Conservation (phyloP, 1,140 invertebrate species). For the Plodia interpunctella region DNA sequence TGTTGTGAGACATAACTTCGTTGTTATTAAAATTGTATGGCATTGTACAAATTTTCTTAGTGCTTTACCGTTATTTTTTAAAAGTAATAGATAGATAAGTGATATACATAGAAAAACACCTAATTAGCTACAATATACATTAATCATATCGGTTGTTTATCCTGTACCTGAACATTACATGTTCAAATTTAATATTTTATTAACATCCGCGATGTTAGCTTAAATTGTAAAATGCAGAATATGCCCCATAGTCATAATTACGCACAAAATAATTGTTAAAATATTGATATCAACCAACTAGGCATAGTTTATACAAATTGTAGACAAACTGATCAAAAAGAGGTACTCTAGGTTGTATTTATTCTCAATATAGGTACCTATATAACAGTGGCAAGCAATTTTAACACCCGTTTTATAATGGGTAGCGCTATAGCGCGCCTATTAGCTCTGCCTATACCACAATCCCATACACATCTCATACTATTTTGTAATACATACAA, state of each 20-base stretch:
- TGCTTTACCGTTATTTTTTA: background rate
- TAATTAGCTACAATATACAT: background rate
- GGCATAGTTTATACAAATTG: background rate
- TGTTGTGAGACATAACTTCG: background rate
- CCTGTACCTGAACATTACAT: background rate
- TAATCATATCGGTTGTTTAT: background rate
- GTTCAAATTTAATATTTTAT: background rate
- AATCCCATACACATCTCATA: no score
- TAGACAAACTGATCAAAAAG: no score
- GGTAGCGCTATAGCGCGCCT: no score
- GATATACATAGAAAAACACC: background rate
- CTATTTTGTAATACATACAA: no score
- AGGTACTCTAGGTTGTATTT: no score
- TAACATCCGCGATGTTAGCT: background rate
- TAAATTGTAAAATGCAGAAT: no score
- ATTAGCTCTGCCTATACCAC: no score
- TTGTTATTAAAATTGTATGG: background rate
- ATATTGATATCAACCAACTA: constrained; percentile 1
- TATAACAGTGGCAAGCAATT: no score
- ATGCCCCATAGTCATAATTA: background rate
- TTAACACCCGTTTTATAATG: no score
- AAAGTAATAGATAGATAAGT: background rate
- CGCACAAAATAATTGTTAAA: constrained; percentile 1
- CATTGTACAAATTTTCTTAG: background rate
- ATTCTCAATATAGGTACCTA: no score